These are phyloP conservation scores for Bombus pyrosoma DNA, from an alignment of 1,140 invertebrate species.

Conservation along the genomic window DNA sequence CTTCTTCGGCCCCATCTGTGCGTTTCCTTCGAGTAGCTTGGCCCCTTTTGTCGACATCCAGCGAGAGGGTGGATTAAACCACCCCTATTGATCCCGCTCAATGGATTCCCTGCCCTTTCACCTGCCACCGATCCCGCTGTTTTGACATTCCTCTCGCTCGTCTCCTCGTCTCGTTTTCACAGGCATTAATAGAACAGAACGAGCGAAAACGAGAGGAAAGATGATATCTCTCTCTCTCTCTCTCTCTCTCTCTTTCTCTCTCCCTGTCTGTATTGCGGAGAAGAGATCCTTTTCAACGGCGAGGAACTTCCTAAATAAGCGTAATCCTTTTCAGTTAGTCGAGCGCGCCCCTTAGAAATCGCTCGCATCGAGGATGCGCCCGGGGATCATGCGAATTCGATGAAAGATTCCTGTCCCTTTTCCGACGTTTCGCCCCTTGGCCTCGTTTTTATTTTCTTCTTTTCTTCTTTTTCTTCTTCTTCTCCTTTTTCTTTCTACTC, in stretches of 20 bases:
- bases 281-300: constrained; percentile 39
- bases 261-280: not conserved
- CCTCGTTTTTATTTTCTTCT: not conserved
- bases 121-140: constrained; percentile 68
- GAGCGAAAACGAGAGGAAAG: not conserved
- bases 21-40: constrained; percentile 62
- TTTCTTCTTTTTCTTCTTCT: not conserved
- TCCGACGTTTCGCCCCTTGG: not conserved
- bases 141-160: constrained; percentile 74
- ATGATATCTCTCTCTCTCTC: not conserved
- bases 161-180: constrained; percentile 45
- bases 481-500: not conserved
- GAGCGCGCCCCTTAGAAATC: constrained; percentile 37
- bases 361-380: constrained; percentile 26
- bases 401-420: constrained; percentile 5
- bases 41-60: constrained; percentile 58
- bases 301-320: constrained; percentile 52
- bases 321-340: constrained; percentile 50
- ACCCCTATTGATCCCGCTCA: constrained; percentile 74
- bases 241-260: too few relatives aligned
- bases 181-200: constrained; percentile 40
- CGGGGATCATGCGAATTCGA: constrained; percentile 18
- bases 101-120: constrained; percentile 64
- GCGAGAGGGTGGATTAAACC: constrained; percentile 71
- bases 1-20: constrained; percentile 10